Percentiles rank a stretch among this genome's conserved stretches.
Evolutionary conservation across 2,797 vertebrate genomes (phyloP).

Genomic region (Glyptemys insculpta): DNA sequence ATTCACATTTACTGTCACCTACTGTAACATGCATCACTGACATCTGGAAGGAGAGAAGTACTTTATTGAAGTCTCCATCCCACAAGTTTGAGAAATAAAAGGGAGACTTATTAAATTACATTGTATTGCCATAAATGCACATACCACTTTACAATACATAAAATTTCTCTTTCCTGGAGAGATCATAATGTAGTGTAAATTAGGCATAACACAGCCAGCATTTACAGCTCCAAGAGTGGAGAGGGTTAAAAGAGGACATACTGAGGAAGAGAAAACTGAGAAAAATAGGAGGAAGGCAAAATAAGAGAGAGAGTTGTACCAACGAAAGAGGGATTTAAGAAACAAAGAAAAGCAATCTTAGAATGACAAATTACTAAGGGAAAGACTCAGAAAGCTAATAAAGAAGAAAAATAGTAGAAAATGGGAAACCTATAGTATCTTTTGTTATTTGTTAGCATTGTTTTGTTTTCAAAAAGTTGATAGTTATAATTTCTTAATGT

Average conservation of each 20-base stretch:
- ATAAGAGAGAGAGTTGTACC: neutral
- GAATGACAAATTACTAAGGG: neutral
- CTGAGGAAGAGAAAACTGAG: neutral
- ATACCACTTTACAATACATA: neutral
- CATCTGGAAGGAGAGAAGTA: constrained; percentile 19
- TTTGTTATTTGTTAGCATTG: neutral
- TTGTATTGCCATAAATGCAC: neutral
- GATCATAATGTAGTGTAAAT: neutral
- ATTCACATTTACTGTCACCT: neutral
- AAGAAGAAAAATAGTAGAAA: neutral
- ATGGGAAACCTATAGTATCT: neutral
- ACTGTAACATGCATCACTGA: constrained; percentile 25
- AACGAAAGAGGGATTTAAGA: neutral
- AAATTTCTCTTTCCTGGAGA: neutral
- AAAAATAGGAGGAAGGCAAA: neutral
- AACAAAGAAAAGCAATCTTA: neutral
- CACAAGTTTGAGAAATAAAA: neutral
- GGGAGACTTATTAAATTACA: neutral
- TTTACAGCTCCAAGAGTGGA: rapidly evolving
- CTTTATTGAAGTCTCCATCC: constrained; percentile 27
- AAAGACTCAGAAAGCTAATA: constrained; percentile 6
- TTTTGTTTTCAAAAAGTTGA: neutral
- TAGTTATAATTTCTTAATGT: neutral
- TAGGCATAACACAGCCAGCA: neutral
- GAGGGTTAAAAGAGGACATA: neutral